Base-by-base conservation (phyloP, 2,797 vertebrate species). In the Cuculus canorus region DNA sequence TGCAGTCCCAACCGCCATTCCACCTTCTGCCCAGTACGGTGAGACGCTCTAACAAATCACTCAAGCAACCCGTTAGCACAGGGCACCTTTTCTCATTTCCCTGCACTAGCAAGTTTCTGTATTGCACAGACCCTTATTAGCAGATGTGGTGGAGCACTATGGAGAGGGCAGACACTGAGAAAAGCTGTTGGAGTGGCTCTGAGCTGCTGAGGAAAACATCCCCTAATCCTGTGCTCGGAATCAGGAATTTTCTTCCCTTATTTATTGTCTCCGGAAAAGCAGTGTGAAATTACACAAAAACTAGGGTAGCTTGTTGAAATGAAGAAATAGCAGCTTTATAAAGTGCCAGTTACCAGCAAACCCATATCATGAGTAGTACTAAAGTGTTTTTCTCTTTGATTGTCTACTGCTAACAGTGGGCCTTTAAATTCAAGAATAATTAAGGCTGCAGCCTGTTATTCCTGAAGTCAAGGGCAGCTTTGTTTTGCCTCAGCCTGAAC, bases 401-500 rank as follows among this genome's bases (percentile, higher is more conserved):
- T 96, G 61, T 71, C 86, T 53, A 45, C 23, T 9, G 30, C 77
- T 85, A 73, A 91, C 88, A 95, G 73, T 65, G 80, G 61, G 79
- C 63, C 83, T 94, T 95, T 95, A 94, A 83, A 88, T 91, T 90
- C 48, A 87, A 59, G 53, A 92, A 90, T 84, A 95, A 96, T 88
- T 92, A 88, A 76, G 80, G 65, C 83, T 80, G 52, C 41, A 88
- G 83, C n/a, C 87, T 56, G 37, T 77, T 88, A 82, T 77, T 93
- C 83, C 28, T 45, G 21, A 90, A 94, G 81, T 96, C 82, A 96
- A 95, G 88, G 71, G 90, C 68, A 92, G 93, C 92, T 92, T 93
- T 96, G 94, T 96, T 84, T 92, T 86, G 43, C 80, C 56, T 80
- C n/a, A 2, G 82, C 52, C 80, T 8, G 19, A 70, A 50, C 77